A percentile compares a stretch with the other conserved stretches of the same genome.
Evolutionary conservation across 2,888 invertebrate genomes (phyloP).

Genomic region (Salpingus planirostris): DNA sequence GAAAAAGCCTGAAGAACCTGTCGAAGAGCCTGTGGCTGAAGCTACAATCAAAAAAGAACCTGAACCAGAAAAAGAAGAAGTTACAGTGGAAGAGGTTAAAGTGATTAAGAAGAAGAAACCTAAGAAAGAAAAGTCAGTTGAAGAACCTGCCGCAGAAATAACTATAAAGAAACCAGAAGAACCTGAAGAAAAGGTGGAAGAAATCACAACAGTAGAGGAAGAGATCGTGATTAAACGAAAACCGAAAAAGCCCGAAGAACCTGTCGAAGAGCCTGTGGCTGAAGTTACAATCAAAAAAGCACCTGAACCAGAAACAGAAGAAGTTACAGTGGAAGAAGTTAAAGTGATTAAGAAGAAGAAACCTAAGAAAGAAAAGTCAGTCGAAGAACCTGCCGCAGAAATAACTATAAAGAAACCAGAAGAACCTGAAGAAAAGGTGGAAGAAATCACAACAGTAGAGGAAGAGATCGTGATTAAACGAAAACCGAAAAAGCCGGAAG

Average conservation of each 20-base stretch:
- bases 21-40: constrained; percentile 11
- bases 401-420: constrained; percentile 22
- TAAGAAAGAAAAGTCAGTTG: constrained; percentile 2
- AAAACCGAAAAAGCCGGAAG: constrained; percentile 17
- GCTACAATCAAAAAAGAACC: constrained; percentile 4
- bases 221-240: constrained; percentile 40
- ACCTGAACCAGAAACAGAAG: constrained; percentile 23
- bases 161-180: constrained; percentile 3
- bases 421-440: constrained; percentile 18
- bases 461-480: constrained; percentile 20
- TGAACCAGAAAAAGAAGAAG: constrained; percentile 10
- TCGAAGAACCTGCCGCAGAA: constrained; percentile 34
- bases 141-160: constrained; percentile 4
- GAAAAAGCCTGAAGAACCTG: constrained; percentile 17
- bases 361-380: constrained; percentile 24
- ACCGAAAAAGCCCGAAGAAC: constrained; percentile 33
- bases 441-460: constrained; percentile 15
- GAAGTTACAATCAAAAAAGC: constrained; percentile 48
- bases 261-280: constrained; percentile 36
- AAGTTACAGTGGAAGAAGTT: constrained; percentile 11
- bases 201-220: constrained; percentile 39
- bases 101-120: constrained; percentile 19
- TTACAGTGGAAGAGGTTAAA: constrained; percentile 11
- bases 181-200: constrained; percentile 26
- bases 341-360: constrained; percentile 18